These are phyloP conservation scores for Podiceps cristatus DNA, from an alignment of 2,113 vertebrate genomes.

Conservation along the genomic window DNA sequence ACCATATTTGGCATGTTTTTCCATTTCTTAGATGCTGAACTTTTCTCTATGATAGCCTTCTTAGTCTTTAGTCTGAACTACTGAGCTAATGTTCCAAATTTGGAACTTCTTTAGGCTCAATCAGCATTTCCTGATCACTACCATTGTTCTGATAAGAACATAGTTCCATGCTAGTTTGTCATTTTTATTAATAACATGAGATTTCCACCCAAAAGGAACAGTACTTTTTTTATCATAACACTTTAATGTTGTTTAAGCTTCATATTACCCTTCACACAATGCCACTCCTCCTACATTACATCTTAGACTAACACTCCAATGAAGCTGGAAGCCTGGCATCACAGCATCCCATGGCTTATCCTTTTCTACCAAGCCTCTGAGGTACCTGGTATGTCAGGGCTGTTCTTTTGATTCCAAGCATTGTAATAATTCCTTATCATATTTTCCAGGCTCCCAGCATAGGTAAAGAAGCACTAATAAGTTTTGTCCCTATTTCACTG, in stretches of 20 bases:
- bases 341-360: neutral
- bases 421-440: neutral
- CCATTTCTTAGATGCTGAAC: neutral
- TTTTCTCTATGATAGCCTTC: neutral
- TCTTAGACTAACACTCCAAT: neutral
- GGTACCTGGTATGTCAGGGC: neutral
- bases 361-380: neutral
- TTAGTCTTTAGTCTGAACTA: neutral
- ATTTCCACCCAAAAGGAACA: neutral
- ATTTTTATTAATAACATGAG: neutral
- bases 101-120: neutral
- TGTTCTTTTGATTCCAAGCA: neutral
- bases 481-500: neutral
- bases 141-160: neutral
- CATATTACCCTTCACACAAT: neutral
- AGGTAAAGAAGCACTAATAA: neutral
- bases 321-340: neutral
- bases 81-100: neutral
- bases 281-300: accelerated
- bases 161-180: neutral
- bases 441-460: neutral
- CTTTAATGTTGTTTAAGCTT: neutral
- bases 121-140: neutral
- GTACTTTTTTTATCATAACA: neutral
- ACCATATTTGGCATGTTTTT: neutral